Percentiles rank a stretch among this genome's conserved stretches.
phyloP scores from a whole-genome alignment of 2,888 invertebrate species.

The Argyresthia goedartella region DNA sequence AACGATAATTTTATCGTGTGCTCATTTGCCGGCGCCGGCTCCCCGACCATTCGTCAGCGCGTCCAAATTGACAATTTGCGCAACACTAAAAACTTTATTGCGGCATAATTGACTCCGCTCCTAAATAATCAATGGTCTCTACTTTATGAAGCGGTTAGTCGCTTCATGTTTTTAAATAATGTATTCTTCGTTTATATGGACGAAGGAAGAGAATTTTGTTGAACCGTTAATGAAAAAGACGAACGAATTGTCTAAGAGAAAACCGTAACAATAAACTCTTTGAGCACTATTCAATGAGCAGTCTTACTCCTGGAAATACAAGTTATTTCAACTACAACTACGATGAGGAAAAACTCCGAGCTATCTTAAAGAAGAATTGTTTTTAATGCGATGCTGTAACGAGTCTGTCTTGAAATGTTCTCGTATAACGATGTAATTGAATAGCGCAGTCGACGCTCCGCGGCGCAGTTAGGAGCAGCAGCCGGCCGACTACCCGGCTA shows the following conservation, averaged over 20 bases:
- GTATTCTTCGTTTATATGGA: too few relatives aligned
- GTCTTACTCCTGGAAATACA: too few relatives aligned
- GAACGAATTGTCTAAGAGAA: too few relatives aligned
- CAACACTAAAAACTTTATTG: slow-evolving; percentile 67
- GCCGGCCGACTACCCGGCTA: slow-evolving; percentile 10
- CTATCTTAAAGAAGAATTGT: slow-evolving; percentile 1
- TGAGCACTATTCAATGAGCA: too few relatives aligned
- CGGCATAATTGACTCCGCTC: slow-evolving; percentile 56
- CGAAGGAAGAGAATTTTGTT: too few relatives aligned
- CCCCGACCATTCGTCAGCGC: slow-evolving; percentile 64
- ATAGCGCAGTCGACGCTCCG: slow-evolving; percentile 45
- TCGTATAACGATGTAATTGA: slow-evolving; percentile 48
- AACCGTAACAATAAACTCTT: too few relatives aligned
- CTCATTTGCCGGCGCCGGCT: slow-evolving; percentile 69
- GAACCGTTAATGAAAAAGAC: too few relatives aligned
- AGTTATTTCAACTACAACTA: not conserved
- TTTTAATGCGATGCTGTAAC: slow-evolving; percentile 18
- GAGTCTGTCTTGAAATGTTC: slow-evolving; percentile 43
- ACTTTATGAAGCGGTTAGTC: not conserved
- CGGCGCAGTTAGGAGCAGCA: slow-evolving; percentile 42
- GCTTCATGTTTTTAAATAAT: not conserved
- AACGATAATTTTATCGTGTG: slow-evolving; percentile 73
- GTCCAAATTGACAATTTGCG: slow-evolving; percentile 66
- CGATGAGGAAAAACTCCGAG: not conserved
- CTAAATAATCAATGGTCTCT: not conserved